These are phyloP conservation scores for Dipodomys spectabilis DNA, from an alignment of 2,113 vertebrate genomes.

Conservation along the genomic window DNA sequence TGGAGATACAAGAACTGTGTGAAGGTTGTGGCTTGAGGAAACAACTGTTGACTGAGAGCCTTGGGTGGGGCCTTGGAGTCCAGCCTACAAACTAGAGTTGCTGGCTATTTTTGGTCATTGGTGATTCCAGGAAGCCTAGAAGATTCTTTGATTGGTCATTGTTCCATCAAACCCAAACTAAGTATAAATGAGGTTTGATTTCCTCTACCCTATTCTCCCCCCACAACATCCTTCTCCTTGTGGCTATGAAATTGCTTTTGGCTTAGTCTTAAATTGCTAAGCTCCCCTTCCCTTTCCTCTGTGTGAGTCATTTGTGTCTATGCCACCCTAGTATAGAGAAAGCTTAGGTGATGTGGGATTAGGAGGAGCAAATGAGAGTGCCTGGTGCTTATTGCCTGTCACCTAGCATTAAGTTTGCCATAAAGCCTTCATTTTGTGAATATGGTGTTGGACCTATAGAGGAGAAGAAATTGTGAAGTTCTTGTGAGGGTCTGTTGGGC, in stretches of 20 bases:
- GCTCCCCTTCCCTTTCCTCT: constrained; percentile 46
- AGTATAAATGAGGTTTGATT: constrained; percentile 59
- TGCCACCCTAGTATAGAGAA: constrained; percentile 57
- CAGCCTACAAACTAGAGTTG: constrained; percentile 19
- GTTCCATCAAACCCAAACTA: constrained; percentile 54
- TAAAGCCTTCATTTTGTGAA: constrained; percentile 44
- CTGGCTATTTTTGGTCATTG: constrained; percentile 67
- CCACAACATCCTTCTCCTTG: constrained; percentile 39
- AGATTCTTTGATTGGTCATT: constrained; percentile 52
- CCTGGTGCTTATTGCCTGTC: not conserved
- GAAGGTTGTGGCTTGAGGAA: constrained; percentile 44
- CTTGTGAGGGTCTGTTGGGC: not conserved
- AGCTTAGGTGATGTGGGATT: constrained; percentile 31
- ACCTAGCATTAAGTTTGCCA: constrained; percentile 39
- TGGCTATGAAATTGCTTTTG: constrained; percentile 60
- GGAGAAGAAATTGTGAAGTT: constrained; percentile 53
- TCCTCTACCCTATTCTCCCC: constrained; percentile 19
- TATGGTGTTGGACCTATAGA: constrained; percentile 38
- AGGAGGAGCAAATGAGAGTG: not conserved
- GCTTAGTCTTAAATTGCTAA: constrained; percentile 64
- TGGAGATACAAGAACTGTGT: not conserved
- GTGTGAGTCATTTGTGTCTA: constrained; percentile 62
- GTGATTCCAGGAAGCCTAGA: constrained; percentile 61
- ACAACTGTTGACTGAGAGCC: constrained; percentile 36
- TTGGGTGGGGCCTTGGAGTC: constrained; percentile 54